Conservation (phyloP, 2,888 invertebrate genomes). For the Caenorhabditis macrosperma region DNA sequence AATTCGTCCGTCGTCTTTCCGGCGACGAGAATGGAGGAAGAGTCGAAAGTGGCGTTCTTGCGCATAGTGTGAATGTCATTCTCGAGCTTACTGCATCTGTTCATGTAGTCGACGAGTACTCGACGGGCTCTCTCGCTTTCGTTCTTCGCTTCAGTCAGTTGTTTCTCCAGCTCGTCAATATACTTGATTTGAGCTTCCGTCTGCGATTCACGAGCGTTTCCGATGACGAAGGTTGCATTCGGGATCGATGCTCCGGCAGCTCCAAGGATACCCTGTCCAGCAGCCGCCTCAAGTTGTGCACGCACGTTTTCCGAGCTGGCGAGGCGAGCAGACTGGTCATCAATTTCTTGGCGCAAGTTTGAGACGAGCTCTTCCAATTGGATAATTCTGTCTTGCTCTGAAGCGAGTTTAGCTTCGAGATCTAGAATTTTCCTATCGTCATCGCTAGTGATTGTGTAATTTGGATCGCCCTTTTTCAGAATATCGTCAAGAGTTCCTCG, state of each 20-base stretch:
- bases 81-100: constrained; percentile 47
- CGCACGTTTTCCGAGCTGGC: constrained; percentile 36
- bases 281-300: constrained; percentile 29
- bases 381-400: constrained; percentile 7
- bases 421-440: constrained; percentile 40
- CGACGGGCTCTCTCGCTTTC: constrained; percentile 20
- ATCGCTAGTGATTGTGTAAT: constrained; percentile 39
- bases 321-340: constrained; percentile 37
- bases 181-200: constrained; percentile 41
- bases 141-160: constrained; percentile 15
- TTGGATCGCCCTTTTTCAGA: constrained; percentile 51
- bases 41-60: constrained; percentile 45
- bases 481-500: constrained; percentile 51
- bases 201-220: constrained; percentile 40
- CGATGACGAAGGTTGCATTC: constrained; percentile 43
- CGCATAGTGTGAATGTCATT: constrained; percentile 26
- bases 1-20: constrained; percentile 47
- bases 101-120: constrained; percentile 53
- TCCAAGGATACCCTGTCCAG: constrained; percentile 24
- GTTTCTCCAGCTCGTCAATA: constrained; percentile 51
- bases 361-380: constrained; percentile 18
- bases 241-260: not conserved
- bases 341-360: constrained; percentile 17
- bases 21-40: constrained; percentile 29
- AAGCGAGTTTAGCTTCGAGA: constrained; percentile 25